phyloP scores from a whole-genome alignment of 2,113 vertebrate species.

The Reinhardtius hippoglossoides region DNA sequence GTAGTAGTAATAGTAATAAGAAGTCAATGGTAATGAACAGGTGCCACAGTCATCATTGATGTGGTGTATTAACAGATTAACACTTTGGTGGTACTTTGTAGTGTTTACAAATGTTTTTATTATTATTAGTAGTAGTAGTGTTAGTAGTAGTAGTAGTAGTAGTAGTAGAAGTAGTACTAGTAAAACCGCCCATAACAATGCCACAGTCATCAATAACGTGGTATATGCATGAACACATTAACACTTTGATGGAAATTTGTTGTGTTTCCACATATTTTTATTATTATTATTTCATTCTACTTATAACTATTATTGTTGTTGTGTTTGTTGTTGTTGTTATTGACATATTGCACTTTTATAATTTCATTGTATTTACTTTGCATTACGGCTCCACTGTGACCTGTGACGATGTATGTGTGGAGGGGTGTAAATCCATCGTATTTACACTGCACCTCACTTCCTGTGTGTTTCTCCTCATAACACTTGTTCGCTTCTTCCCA shows the following conservation, averaged over 20 bases:
- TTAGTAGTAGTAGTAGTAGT: no score
- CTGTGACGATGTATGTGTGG: constrained; percentile 10
- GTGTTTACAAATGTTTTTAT: no score
- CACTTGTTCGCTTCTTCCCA: constrained; percentile 94
- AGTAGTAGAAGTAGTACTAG: no score
- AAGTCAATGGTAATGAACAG: not conserved
- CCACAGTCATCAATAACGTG: no score
- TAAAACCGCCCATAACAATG: no score
- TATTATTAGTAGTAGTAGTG: no score
- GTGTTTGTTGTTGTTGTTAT: not conserved
- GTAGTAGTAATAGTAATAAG: not conserved
- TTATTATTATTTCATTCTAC: not conserved
- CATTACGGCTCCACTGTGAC: not conserved
- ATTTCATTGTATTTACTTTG: not conserved
- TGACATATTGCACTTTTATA: no score
- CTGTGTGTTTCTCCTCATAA: constrained; percentile 68
- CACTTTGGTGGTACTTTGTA: not conserved
- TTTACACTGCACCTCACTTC: constrained; percentile 44
- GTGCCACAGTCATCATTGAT: not conserved
- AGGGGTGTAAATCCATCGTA: constrained; percentile 17
- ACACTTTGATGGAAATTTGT: not conserved
- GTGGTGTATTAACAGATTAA: no score
- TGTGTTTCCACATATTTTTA: not conserved
- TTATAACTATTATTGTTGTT: not conserved
- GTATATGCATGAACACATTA: not conserved